Percentiles rank a stretch among this genome's conserved stretches.
phyloP scores from a whole-genome alignment of 1,140 invertebrate species.

The Coptotermes formosanus region DNA sequence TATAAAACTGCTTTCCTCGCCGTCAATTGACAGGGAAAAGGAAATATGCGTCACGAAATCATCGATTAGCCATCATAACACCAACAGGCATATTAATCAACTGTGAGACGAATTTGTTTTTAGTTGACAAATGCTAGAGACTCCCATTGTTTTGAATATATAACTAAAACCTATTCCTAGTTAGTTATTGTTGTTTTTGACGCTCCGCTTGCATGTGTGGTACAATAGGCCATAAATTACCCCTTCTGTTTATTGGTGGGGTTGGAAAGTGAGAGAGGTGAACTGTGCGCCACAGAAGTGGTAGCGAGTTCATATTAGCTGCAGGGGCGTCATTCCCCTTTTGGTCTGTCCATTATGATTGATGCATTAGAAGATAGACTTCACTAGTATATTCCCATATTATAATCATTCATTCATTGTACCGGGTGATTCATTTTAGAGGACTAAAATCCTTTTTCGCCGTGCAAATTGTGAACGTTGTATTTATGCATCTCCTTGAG shows the following conservation, averaged over 20 bases:
- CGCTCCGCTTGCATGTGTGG: not conserved
- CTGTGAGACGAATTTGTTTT: conserved; percentile 2
- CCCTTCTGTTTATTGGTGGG: conserved; percentile 7
- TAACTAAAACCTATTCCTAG: conserved; percentile 13
- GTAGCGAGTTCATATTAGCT: not conserved
- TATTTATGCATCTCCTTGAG: not conserved
- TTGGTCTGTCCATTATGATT: conserved; percentile 8
- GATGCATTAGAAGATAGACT: conserved; percentile 10
- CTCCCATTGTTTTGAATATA: conserved; percentile 2
- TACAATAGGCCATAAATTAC: conserved; percentile 5
- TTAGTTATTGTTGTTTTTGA: conserved; percentile 20
- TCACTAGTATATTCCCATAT: not conserved
- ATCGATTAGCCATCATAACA: not conserved
- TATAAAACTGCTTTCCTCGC: not conserved
- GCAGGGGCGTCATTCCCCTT: not conserved
- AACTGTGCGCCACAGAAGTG: not conserved
- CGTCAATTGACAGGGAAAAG: not conserved
- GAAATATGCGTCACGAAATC: not conserved
- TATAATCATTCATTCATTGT: not conserved
- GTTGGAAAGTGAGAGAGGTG: not conserved
- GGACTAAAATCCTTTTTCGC: not conserved
- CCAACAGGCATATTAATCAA: conserved; percentile 12
- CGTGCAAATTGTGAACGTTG: not conserved
- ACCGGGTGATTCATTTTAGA: not conserved
- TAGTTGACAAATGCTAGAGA: not conserved